phyloP scores from a whole-genome alignment of 1,140 invertebrate species.

The roundworm (Caenorhabditis elegans) region WBcel235 BX284604.4:5064501-5065000 shows the following conservation, averaged over 20 bases:
- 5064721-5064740: constrained; percentile 6
- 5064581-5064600: too few species aligned
- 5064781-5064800: constrained; percentile 18
- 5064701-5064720: neutral
- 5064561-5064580: too few species aligned
- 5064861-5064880: constrained; percentile 47
- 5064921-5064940: constrained; percentile 47
- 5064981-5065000: constrained; percentile 49
- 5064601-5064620: too few species aligned
- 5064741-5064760: constrained; percentile 11
- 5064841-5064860: constrained; percentile 35
- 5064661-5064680: too few species aligned
- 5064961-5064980: constrained; percentile 47
- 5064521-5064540: too few species aligned
- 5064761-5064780: neutral
- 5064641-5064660: too few species aligned
- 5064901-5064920: constrained; percentile 45
- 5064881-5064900: constrained; percentile 37
- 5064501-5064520: too few species aligned
- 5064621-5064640: too few species aligned
- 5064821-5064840: constrained; percentile 44
- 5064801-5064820: constrained; percentile 35
- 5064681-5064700: neutral
- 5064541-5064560: too few species aligned
- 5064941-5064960: constrained; percentile 40